phyloP scores from a whole-genome alignment of 2,113 vertebrate genomes.

The Agapornis roseicollis region DNA sequence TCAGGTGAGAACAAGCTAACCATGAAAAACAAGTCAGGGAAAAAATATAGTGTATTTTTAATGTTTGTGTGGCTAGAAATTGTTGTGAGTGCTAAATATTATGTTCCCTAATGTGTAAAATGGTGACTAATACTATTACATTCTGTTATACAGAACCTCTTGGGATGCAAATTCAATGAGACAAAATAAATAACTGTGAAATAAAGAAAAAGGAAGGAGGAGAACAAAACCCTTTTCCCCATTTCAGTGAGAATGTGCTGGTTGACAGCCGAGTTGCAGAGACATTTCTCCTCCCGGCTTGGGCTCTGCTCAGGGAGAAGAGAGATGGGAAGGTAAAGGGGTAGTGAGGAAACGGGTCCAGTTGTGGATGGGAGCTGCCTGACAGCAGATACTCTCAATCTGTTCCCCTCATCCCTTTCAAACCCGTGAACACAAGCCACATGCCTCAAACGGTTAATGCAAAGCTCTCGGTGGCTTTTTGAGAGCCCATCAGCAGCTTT shows the following conservation, averaged over 20 bases:
- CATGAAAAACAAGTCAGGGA: background rate
- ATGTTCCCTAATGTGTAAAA: constrained; percentile 45
- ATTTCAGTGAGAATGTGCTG: background rate
- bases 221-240: background rate
- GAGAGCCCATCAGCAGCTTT: background rate
- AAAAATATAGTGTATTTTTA: background rate
- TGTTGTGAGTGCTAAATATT: constrained; percentile 44
- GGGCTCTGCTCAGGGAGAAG: background rate
- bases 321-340: background rate
- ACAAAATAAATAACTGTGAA: constrained; percentile 9
- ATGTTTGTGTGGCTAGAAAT: constrained; percentile 14
- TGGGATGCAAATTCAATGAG: constrained; percentile 32
- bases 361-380: background rate
- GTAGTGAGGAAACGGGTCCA: background rate
- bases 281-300: background rate
- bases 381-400: background rate
- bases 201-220: background rate
- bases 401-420: background rate
- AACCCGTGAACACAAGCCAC: background rate
- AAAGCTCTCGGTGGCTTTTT: background rate
- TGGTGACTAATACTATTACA: constrained; percentile 41
- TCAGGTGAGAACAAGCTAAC: constrained; percentile 2
- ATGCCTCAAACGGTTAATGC: background rate
- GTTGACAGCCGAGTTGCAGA: background rate
- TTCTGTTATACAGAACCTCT: constrained; percentile 27